Base-by-base conservation (phyloP, 2,888 invertebrate genomes). In the Drosophila barbarae region DNA sequence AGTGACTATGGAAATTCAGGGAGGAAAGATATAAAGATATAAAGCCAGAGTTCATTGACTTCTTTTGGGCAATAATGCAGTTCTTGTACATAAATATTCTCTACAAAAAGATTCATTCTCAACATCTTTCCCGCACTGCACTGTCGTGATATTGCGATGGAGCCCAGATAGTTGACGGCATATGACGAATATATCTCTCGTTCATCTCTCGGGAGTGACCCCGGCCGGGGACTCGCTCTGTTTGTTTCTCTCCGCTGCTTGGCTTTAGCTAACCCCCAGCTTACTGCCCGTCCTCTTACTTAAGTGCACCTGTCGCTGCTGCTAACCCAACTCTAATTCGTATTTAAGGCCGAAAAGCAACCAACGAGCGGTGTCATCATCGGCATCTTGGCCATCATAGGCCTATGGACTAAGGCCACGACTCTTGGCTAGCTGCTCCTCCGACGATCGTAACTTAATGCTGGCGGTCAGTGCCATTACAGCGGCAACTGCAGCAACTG, bases 381-480 rank as follows among this genome's bases (percentile, higher is more conserved):
- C 68, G 72, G 70, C 72, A 69, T 59, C 74, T 41, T 42, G 41
- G 53, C 56, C 26, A 34, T 13, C 28, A 44, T 44, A 30, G 44
- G 44, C 30, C 30, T 18, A 30, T 30, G 28, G 44, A 18, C 18
- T 18, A 18, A 18, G 18, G 18, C 18, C 38, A 42, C 50, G 60
- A 44, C 42, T 30, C n/a, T 21, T 21, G 3, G 21, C 12, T 18
- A 8, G 41, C 64, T 23, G 26, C 26, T 26, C 6, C 26, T 26
- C 30, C 30, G 3, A 23, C 23, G 30, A 30, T 77, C 73, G 71
- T 78, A 77, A 74, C 71, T 77, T 76, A 77, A 76, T 78, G 77
- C 76, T 77, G 74, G 77, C 77, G 78, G 77, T 78, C 78, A 74
- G 78, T 77, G 78, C 68, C 78, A 78, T 69, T 74, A 72, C 73